Base-by-base conservation (phyloP, 2,797 vertebrate species). In the Bovichtus diacanthus region DNA sequence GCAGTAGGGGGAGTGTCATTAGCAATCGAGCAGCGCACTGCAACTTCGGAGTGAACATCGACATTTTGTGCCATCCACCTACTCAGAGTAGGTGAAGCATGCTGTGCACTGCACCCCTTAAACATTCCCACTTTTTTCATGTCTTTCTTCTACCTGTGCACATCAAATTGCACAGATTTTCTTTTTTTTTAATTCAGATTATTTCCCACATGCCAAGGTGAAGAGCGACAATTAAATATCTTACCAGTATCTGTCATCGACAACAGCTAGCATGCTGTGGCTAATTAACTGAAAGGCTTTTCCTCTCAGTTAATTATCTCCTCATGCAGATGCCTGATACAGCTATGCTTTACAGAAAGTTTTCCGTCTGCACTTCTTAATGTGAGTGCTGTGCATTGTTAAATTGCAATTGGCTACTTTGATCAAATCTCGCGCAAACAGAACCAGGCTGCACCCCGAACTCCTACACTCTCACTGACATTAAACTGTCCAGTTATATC, bases 271-370 rank as follows among this genome's bases (percentile, higher is more conserved):
- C 62, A 78, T 39, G 70, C 68, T 74, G 46, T 74, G 46, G 61
- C 54, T 81, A 66, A 66, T 76, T 66, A 81, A 34, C 25, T 75
- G 78, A 75, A 53, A 66, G 25, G 25, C 44, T 62, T 80, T 77
- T 38, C 34, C 23, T 73, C 23, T 63, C 59, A 53, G 49, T 72
- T 51, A 58, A 55, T 70, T 71, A 55, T 63, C 31, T 67, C 36
- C 21, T 29, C 9, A 31, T 61, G 29, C 38, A 63, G 50, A 55
- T 73, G 47, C 21, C 41, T 67, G 65, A 53, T 73, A 27, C 0
- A 9, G 7, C 19, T 74, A 11, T 62, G 47, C 27, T 60, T 41
- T 23, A 54, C 12, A 70, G 34, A 71, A 55, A 53, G 7, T 63
- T 53, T 46, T 66, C 21, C 29, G 59, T 71, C 64, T 63, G 50